Evolutionary conservation across 1,140 invertebrate genomes (phyloP), one percentile per base, ranked within the genome.

Genomic region (Atta cephalotes): DNA sequence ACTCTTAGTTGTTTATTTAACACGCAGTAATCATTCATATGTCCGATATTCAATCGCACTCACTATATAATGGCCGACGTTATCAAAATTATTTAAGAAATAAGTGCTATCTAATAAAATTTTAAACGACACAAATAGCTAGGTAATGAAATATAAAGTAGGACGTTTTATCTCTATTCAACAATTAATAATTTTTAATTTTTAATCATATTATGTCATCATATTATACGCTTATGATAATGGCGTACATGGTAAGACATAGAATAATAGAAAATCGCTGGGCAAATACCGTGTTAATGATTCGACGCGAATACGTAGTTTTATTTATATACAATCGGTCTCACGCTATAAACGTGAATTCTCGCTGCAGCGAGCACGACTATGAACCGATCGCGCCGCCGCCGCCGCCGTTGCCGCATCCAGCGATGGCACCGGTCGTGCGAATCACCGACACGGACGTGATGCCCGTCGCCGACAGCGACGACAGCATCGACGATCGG

Each of bases 311-410:
- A 1, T 10, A 21, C 5, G 5, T 4, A 74, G 51, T 74, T 74
- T 70, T 35, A 56, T 39, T 70, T 18, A 21, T 7, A 66, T 21
- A 4, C 28, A 56, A 56, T 21, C 16, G 39, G 3, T 62, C 25
- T 31, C 35, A 31, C 35, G n/a, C 39, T 82, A 60, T 21, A 87
- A 89, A 77, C 28, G 74, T 86, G 62, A 92, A 84, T 87, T 87
- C 85, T 74, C 63, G 49, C 58, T 87, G 86, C 96, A 98, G 97
- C 96, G 98, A 98, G 96, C 98, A 98, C 96, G 97, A 98, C 94
- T 98, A 98, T 95, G 98, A 98, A 95, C 97, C 97, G 87, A 97
- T 98, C 92, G 93, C 86, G 21, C 77, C 86, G 93, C 96, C 88
- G 94, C 95, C 88, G 63, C 16, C 63, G 94, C 95, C 88, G 93